Evolutionary conservation across 2,888 invertebrate species (phyloP).

Genomic region (Camptogramma bilineatum): DNA sequence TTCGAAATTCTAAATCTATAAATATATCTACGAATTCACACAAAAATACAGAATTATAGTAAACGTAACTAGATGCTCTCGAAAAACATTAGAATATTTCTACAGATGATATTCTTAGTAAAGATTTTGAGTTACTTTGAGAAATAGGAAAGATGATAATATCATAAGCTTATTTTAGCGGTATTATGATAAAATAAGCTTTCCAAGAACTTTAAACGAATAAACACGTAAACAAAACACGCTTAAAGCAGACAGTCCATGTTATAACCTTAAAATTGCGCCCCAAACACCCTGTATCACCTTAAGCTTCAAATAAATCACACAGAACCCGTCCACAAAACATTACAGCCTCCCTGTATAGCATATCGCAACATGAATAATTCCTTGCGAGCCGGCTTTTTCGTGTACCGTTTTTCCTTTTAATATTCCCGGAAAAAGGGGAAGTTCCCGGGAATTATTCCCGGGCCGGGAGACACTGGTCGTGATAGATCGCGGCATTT

Average conservation of each 20-base stretch:
- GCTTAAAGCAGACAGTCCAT: background rate
- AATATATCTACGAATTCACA: too few relatives aligned
- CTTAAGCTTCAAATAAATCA: slow-evolving; percentile 31
- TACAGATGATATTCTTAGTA: too few relatives aligned
- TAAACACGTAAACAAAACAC: background rate
- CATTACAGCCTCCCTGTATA: slow-evolving; percentile 32
- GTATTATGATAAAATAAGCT: too few relatives aligned
- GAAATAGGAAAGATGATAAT: too few relatives aligned
- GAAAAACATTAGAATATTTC: too few relatives aligned
- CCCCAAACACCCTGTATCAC: slow-evolving; percentile 13
- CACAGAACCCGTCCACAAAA: slow-evolving; percentile 35
- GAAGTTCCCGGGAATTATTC: slow-evolving; percentile 51
- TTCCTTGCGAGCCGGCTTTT: slow-evolving; percentile 54
- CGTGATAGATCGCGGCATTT: slow-evolving; percentile 75
- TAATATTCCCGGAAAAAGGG: slow-evolving; percentile 65
- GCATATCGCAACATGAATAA: slow-evolving; percentile 63
- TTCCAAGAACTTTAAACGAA: background rate
- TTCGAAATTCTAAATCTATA: too few relatives aligned
- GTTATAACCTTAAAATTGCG: slow-evolving; percentile 8
- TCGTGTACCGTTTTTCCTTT: slow-evolving; percentile 66
- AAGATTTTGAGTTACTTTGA: too few relatives aligned
- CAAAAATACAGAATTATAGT: too few relatives aligned
- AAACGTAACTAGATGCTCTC: too few relatives aligned
- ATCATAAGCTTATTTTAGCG: too few relatives aligned
- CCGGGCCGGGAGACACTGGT: slow-evolving; percentile 66